Base-by-base conservation (phyloP, 2,113 vertebrate species). In the Mastomys natalensis region DNA sequence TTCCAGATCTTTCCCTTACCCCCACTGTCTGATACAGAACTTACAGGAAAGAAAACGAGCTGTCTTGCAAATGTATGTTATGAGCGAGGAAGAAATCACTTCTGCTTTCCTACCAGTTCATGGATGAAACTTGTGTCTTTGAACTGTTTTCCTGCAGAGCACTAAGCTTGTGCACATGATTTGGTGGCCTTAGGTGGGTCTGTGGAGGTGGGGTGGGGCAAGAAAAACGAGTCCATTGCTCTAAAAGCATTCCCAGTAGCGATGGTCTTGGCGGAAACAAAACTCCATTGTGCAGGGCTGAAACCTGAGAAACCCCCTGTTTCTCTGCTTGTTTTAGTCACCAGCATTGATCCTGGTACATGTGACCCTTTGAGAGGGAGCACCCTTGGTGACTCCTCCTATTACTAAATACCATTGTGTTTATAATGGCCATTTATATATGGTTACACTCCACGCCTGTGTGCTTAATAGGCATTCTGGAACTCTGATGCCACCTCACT, bases 231-330 rank as follows among this genome's bases (percentile, higher is more conserved):
- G 76, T 66, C 80, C 92, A 89, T 68, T 94, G 84, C 96, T 96
- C 87, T 97, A 90, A 97, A 97, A 97, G 95, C 95, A 77, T 96
- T 97, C 89, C 90, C 64, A 68, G 93, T 92, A 92, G 90, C 66
- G 26, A 81, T 51, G 94, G 95, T 97, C 95, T 98, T 97, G 8
- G 2, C 40, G 93, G 90, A 55, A 97, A 97, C 97, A 80, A 89
- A 97, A 98, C 90, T 95, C 66, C 76, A 58, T 94, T 97, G 74
- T 97, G 55, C 64, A 62, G 68, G 45, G 7, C 45, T 93, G 76
- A 97, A 98, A 98, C 93, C 82, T 91, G 95, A 98, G 97, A 97
- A 97, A 97, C 78, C 97, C 98, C 96, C 88, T 96, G 91, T 97
- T 96, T 86, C 29, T 0, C 0, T 48, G 45, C 68, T 97, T 84